These are phyloP conservation scores for Amiota minor DNA, from an alignment of 2,888 invertebrate genomes.

Conservation along the genomic window DNA sequence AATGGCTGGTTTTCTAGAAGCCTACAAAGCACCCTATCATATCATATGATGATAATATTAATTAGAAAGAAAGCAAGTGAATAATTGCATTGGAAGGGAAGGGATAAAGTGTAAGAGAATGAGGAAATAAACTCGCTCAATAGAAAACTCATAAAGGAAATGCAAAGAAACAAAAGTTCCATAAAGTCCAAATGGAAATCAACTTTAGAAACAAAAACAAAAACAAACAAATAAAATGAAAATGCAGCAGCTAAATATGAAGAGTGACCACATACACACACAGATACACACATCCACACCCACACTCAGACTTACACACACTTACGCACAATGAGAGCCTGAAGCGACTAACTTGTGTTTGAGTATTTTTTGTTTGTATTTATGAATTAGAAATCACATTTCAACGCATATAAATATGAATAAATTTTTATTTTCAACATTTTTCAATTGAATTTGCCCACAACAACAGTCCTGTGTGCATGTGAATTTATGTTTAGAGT, in stretches of 20 bases:
- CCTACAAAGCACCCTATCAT: slow-evolving; percentile 33
- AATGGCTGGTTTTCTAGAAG: too few species aligned
- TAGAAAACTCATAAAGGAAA: slow-evolving; percentile 36
- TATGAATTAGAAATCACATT: slow-evolving; percentile 29
- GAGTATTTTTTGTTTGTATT: slow-evolving; percentile 3
- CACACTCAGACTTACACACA: background rate
- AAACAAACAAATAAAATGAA: background rate
- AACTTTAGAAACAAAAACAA: slow-evolving; percentile 13
- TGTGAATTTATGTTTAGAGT: background rate
- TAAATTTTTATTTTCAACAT: slow-evolving; percentile 18
- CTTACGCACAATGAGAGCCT: slow-evolving; percentile 11
- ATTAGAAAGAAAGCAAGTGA: too few species aligned
- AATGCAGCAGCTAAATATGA: slow-evolving; percentile 4
- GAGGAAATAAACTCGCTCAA: slow-evolving; percentile 15
- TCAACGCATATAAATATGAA: slow-evolving; percentile 19
- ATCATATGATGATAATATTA: too few species aligned
- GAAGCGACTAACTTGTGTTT: background rate
- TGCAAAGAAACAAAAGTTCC: slow-evolving; percentile 43
- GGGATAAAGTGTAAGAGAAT: background rate
- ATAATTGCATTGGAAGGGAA: slow-evolving; percentile 33
- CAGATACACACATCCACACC: slow-evolving; percentile 9
- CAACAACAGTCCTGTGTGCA: background rate
- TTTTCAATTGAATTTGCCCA: slow-evolving; percentile 20
- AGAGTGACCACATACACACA: slow-evolving; percentile 25
- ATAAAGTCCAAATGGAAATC: slow-evolving; percentile 42